These are phyloP conservation scores for Oikopleura dioica DNA, from an alignment of 23 tunicate genomes.

Conservation along the genomic window DNA sequence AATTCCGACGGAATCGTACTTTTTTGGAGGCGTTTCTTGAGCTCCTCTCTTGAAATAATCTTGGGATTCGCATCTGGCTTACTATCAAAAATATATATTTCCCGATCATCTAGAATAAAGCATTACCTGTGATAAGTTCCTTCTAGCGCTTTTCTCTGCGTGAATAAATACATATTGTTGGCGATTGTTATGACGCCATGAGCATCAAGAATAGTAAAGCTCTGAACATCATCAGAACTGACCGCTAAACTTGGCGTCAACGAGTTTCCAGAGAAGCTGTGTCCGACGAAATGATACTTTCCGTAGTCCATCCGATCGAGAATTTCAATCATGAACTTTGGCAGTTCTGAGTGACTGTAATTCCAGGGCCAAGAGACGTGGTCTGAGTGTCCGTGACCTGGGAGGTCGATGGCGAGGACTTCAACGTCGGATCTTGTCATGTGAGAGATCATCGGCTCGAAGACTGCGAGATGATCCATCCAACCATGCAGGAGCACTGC, in stretches of 20 bases:
- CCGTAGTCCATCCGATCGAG: not conserved
- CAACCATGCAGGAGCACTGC: slow-evolving; percentile 5
- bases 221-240: not conserved
- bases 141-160: not conserved
- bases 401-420: no score
- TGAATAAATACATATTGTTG: not conserved
- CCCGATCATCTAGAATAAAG: no score
- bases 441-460: not conserved
- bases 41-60: not conserved
- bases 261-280: slow-evolving; percentile 7
- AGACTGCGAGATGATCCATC: not conserved
- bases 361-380: slow-evolving; percentile 12
- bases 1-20: not conserved
- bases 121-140: no score
- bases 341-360: not conserved
- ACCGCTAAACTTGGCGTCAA: not conserved
- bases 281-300: not conserved
- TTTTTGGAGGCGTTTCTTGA: not conserved
- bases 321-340: not conserved
- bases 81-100: no score
- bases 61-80: not conserved
- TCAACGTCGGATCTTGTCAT: no score
- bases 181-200: not conserved
- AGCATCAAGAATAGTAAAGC: not conserved
- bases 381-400: not conserved